phyloP scores from a whole-genome alignment of 2,888 invertebrate genomes.

The Lissocephala sabroskyi region DNA sequence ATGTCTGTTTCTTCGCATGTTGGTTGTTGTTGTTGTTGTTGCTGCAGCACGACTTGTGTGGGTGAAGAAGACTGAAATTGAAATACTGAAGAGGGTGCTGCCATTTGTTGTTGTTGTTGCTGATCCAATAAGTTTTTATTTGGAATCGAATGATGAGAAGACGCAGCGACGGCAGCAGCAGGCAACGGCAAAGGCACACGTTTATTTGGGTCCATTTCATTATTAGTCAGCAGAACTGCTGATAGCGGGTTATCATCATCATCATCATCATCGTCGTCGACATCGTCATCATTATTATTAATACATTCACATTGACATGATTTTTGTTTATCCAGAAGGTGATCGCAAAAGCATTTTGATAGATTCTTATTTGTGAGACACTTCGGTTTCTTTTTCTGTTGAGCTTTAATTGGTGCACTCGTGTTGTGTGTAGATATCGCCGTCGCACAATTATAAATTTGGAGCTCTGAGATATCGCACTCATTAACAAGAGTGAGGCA shows the following conservation, averaged over 20 bases:
- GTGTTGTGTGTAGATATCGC: constrained; percentile 4
- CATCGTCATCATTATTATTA: too few species aligned
- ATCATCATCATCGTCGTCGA: too few species aligned
- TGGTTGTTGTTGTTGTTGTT: constrained; percentile 13
- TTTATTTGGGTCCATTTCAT: constrained; percentile 21
- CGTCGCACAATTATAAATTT: constrained; percentile 61
- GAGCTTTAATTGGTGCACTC: constrained; percentile 1
- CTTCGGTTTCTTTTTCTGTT: constrained; percentile 13
- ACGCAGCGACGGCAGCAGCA: constrained; percentile 10
- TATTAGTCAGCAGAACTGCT: constrained; percentile 26
- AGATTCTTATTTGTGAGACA: constrained; percentile 28
- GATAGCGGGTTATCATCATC: constrained; percentile 51
- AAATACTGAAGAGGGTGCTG: constrained; percentile 27
- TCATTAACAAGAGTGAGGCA: constrained; percentile 87
- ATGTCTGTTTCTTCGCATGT: constrained; percentile 18
- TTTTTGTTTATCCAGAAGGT: constrained; percentile 22
- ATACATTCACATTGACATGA: constrained; percentile 38
- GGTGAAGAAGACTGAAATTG: constrained; percentile 25
- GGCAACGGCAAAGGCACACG: constrained; percentile 46
- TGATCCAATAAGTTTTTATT: constrained; percentile 23
- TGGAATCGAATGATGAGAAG: constrained; percentile 22
- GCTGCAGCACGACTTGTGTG: constrained; percentile 14
- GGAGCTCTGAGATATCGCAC: constrained; percentile 81
- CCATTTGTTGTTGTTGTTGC: constrained; percentile 7
- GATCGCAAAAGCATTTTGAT: constrained; percentile 36